Conservation (phyloP, 2,797 vertebrate species). For the Borostomias antarcticus region DNA sequence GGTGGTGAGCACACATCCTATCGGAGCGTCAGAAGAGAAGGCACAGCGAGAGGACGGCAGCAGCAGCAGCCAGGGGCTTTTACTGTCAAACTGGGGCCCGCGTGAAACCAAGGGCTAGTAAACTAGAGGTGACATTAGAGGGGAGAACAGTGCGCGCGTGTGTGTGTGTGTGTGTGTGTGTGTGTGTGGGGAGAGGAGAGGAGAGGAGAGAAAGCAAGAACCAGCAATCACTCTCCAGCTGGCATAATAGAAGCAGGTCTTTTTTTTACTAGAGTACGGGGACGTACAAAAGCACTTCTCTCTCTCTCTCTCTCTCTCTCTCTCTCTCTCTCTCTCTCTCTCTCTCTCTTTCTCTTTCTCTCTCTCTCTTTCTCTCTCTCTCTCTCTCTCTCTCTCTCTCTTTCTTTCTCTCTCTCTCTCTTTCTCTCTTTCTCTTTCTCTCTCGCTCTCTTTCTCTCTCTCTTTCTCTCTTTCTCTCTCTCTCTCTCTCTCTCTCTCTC, state of each 20-base stretch:
- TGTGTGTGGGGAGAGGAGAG: conserved; percentile 1
- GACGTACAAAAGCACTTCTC: neutral
- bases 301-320: neutral
- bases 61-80: conserved; percentile 11
- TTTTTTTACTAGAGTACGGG: conserved; percentile 1
- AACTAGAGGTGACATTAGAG: conserved; percentile 17
- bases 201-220: conserved; percentile 3
- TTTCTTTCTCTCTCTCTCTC: conserved; percentile 47
- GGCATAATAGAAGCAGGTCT: neutral
- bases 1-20: too few species aligned
- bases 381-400: too few species aligned
- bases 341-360: conserved; percentile 37
- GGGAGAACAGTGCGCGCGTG: neutral
- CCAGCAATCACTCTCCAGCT: conserved; percentile 13
- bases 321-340: neutral
- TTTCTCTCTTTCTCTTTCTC: conserved; percentile 22
- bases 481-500: neutral
- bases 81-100: conserved; percentile 2
- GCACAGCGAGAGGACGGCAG: conserved; percentile 2
- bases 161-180: conserved; percentile 1
- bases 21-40: conserved; percentile 2
- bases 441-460: neutral
- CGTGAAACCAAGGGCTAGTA: conserved; percentile 16
- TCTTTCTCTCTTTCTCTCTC: too few species aligned
- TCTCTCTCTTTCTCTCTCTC: too few species aligned